Evolutionary conservation across 2,113 vertebrate species (phyloP).

Genomic region (Ciconia stormi): DNA sequence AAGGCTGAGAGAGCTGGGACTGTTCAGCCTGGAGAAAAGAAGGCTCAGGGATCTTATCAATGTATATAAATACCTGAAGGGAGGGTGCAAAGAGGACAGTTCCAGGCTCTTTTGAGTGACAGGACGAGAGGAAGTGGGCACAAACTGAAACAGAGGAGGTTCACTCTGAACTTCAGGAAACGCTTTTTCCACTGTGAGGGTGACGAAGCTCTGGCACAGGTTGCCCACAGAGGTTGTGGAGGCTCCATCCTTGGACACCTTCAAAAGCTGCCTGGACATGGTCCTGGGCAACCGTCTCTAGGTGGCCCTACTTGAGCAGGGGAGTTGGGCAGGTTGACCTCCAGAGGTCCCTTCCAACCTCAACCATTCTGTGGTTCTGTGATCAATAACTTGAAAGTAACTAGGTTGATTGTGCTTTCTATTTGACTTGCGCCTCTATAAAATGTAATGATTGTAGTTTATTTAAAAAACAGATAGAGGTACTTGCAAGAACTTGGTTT

Average conservation of each 20-base stretch:
- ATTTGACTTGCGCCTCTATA: neutral
- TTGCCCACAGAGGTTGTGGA: neutral
- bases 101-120: neutral
- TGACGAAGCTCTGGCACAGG: neutral
- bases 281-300: neutral
- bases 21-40: neutral
- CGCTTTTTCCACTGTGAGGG: rapidly evolving
- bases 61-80: neutral
- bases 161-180: neutral
- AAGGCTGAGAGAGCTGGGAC: neutral
- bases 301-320: neutral
- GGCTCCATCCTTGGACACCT: neutral
- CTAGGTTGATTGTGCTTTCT: neutral
- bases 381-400: neutral
- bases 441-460: neutral
- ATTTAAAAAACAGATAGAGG: neutral
- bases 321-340: neutral
- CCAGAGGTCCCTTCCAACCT: neutral
- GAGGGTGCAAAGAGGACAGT: neutral
- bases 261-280: neutral
- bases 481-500: neutral
- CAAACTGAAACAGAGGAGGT: neutral
- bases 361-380: neutral
- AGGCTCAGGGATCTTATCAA: neutral
- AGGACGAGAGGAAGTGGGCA: neutral